These are phyloP conservation scores for Apolygus lucorum DNA, from an alignment of 1,140 invertebrate genomes.

Conservation along the genomic window DNA sequence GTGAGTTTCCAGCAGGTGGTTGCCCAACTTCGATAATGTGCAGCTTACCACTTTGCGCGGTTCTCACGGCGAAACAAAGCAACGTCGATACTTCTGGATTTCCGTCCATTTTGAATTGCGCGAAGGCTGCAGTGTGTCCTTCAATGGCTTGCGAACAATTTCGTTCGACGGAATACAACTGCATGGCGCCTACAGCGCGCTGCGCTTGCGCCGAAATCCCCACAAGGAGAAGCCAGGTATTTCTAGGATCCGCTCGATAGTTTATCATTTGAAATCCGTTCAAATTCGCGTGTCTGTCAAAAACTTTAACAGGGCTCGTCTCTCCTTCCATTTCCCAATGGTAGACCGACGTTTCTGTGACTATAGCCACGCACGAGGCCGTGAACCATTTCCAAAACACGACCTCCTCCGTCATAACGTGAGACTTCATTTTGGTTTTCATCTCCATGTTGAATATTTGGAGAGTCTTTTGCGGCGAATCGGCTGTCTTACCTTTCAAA, in stretches of 20 bases:
- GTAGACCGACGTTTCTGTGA: conserved; percentile 92
- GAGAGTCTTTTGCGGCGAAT: conserved; percentile 74
- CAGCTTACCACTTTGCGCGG: conserved; percentile 81
- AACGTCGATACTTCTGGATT: conserved; percentile 91
- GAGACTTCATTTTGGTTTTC: conserved; percentile 99
- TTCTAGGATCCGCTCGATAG: conserved; percentile 3
- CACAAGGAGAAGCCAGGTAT: conserved; percentile 10
- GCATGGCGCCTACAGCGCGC: conserved; percentile 63
- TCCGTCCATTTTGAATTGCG: conserved; percentile 90
- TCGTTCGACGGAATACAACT: conserved; percentile 60
- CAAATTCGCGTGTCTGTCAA: conserved; percentile 1
- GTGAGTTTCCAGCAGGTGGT: conserved; percentile 85
- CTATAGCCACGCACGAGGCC: conserved; percentile 89
- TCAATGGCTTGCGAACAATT: conserved; percentile 65
- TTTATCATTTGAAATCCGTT: conserved; percentile 19
- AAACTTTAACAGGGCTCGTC: conserved; percentile 5
- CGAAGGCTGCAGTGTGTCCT: conserved; percentile 69
- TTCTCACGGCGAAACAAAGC: conserved; percentile 93
- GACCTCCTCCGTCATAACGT: conserved; percentile 95
- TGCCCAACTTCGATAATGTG: conserved; percentile 98
- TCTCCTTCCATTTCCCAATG: conserved; percentile 97
- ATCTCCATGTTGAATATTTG: conserved; percentile 99
- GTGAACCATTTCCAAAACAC: conserved; percentile 99
- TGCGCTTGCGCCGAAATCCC: conserved; percentile 32
- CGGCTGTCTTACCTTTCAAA: conserved; percentile 67